Evolutionary conservation across 2,888 invertebrate genomes (phyloP).

Genomic region (Lycocerus yunnanus): DNA sequence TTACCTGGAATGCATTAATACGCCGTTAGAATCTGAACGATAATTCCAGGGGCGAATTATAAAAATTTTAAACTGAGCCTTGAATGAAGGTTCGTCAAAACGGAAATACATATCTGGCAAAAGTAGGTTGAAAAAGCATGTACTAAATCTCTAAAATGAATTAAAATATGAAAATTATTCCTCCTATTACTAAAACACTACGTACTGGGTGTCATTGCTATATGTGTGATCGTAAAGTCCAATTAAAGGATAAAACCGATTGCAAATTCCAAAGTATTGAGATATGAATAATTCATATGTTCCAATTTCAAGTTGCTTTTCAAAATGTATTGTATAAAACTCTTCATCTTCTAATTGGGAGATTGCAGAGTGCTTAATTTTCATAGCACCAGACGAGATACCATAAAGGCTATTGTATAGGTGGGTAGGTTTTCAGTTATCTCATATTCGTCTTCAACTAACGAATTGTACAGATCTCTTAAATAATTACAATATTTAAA

Average conservation of each 20-base stretch:
- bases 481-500: too few species aligned
- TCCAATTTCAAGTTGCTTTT: background rate
- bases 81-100: background rate
- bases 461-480: background rate
- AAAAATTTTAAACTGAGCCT: background rate
- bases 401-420: constrained; percentile 63
- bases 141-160: background rate
- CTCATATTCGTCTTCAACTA: background rate
- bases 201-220: background rate
- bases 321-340: background rate
- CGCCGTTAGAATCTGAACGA: background rate
- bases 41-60: background rate
- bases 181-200: background rate
- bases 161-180: background rate
- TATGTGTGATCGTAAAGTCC: background rate
- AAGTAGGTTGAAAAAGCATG: background rate
- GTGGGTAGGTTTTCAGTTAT: background rate
- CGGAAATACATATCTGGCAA: background rate
- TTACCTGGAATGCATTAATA: background rate
- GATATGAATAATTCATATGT: background rate
- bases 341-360: background rate
- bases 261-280: background rate
- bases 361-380: too few species aligned
- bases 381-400: constrained; percentile 66
- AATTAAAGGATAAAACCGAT: fast-evolving